Evolutionary conservation across 2,888 invertebrate genomes (phyloP).

Genomic region (Sinopyrophorus schimmeli): DNA sequence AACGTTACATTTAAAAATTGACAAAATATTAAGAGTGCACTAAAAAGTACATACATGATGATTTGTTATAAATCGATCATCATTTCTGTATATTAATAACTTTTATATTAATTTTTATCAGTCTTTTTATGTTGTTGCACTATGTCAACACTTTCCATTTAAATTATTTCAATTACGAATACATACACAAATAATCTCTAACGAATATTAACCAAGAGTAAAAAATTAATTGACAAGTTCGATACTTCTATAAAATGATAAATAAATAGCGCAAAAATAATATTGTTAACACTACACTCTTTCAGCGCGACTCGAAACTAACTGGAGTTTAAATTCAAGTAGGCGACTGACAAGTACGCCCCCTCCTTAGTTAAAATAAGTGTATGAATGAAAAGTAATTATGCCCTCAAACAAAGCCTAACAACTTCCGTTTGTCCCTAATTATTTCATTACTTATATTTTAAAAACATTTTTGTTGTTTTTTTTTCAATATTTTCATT

Average conservation of each 20-base stretch:
- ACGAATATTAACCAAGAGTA: no score
- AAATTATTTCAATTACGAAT: no score
- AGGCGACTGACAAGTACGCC: constrained; percentile 35
- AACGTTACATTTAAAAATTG: constrained; percentile 13
- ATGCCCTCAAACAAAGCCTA: constrained; percentile 46
- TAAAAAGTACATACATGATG: no score
- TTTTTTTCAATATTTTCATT: no score
- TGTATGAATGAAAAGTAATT: constrained; percentile 49
- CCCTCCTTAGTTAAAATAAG: constrained; percentile 45
- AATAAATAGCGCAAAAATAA: background rate
- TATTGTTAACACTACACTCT: background rate
- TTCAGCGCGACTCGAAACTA: constrained; percentile 10
- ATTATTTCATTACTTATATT: constrained; percentile 15
- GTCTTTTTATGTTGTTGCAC: no score
- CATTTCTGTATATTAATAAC: no score
- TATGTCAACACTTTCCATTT: no score
- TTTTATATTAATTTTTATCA: no score
- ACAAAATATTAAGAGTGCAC: no score
- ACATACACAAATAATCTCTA: no score
- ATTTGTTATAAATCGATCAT: no score
- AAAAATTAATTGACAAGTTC: background rate
- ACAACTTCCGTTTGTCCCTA: constrained; percentile 44
- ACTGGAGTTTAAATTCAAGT: constrained; percentile 24
- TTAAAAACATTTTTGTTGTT: no score
- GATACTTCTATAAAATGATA: background rate